Base-by-base conservation (phyloP, 2,113 vertebrate genomes). In the Terrapene triunguis region DNA sequence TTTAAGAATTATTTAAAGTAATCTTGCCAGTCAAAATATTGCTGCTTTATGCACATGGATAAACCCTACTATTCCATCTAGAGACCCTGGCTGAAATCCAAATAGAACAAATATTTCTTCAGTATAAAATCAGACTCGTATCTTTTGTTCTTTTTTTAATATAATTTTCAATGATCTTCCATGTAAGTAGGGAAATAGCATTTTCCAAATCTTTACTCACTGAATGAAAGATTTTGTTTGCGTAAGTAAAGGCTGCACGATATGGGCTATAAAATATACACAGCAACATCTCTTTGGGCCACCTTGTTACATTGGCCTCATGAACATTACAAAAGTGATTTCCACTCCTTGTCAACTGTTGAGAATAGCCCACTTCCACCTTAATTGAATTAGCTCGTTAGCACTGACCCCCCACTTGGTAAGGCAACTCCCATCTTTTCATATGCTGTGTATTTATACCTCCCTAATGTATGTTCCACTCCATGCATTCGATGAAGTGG, bases 171-270 rank as follows among this genome's bases (percentile, higher is more conserved):
- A 5, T 80, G 51, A 69, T 78, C 25, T 80, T 90, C 80, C 55
- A 53, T 35, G 8, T 91, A 6, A 72, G 47, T 83, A 22, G 82
- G 59, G 42, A 84, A n/a, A 10, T 81, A 22, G 10, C 38, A 80
- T 83, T 8, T 89, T 87, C 79, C 13, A 35, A 29, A 2, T 82
- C 22, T 35, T 89, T 91, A 17, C 27, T 3, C 1, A 54, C 90
- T 90, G 57, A 47, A 14, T 0, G 2, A 0, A 1, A 69, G 51
- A 35, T 53, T 76, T 89, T 48, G 42, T 17, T 21, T 0, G 0
- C 62, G 27, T 80, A 17, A 35, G 48, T 76, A 55, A 17, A 38
- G 24, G 47, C 81, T 85, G 65, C 80, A 51, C 80, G 57, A 38
- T 47, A 50, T 59, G 42, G 69, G 35, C 69, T 38, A 72, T 38